Conservation (phyloP, 2,888 invertebrate genomes). For the Acronicta psi region DNA sequence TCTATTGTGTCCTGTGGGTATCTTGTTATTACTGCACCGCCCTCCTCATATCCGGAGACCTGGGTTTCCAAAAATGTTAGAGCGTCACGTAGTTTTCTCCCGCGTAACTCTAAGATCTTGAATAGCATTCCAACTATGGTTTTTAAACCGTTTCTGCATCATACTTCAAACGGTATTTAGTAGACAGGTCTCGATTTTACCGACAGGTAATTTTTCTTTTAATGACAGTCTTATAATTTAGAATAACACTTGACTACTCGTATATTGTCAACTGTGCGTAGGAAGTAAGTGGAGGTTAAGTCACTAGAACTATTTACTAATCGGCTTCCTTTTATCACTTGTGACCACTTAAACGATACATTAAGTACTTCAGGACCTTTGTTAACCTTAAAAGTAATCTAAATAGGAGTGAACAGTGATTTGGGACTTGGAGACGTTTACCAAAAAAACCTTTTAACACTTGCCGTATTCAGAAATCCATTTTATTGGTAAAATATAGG, state of each 20-base stretch:
- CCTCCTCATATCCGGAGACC: no score
- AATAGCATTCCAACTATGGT: no score
- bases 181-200: no score
- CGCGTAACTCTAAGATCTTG: no score
- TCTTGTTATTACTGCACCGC: no score
- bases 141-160: no score
- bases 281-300: slow-evolving; percentile 34
- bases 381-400: slow-evolving; percentile 21
- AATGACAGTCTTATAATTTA: slow-evolving; percentile 15
- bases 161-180: no score
- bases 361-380: slow-evolving; percentile 33
- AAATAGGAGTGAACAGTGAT: slow-evolving; percentile 12
- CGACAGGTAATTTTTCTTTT: no score
- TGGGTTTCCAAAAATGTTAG: no score
- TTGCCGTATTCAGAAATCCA: neutral
- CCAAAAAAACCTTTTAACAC: neutral
- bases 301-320: slow-evolving; percentile 40
- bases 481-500: neutral
- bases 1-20: no score
- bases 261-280: slow-evolving; percentile 29
- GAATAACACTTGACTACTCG: slow-evolving; percentile 24
- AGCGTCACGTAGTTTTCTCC: no score
- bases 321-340: slow-evolving; percentile 30
- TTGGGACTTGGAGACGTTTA: neutral
- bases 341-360: slow-evolving; percentile 40